Base-by-base conservation (phyloP, 2,797 vertebrate species). In the Centroberyx gerrardi region DNA sequence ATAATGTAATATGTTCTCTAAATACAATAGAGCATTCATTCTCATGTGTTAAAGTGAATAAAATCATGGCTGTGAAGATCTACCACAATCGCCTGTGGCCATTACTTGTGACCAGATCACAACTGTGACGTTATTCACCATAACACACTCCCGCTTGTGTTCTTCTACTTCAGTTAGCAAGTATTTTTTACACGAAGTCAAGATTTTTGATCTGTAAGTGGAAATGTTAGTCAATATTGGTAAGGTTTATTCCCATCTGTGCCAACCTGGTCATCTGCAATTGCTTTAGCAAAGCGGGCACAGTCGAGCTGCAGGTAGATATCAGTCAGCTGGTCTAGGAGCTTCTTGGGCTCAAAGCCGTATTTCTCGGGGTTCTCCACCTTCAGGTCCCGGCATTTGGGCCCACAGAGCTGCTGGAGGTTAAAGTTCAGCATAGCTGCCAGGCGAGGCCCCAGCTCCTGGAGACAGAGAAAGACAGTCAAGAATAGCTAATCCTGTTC, bases 391-490 rank as follows among this genome's bases (percentile, higher is more conserved):
- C 98, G 97, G 93, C 98, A 99, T 79, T 99, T 99, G 2, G 98
- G 98, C 42, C 98, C 98, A 76, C 98, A 99, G 3, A 99, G 93
- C 68, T 99, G 98, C 94, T 99, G 98, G 40, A 99, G 95, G 89
- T 99, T 99, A 87, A 98, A 99, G 92, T 99, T 99, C 85, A 99
- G 87, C 98, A 99, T 99, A 5, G 98, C 98, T 63, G 98, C 98
- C 92, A 99, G 84, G 77, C 98, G 96, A 12, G 98, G 98, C 38
- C 98, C 98, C 17, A 99, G 95, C 72, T 99, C 98, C 98, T 99
- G 84, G 0, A 60, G 74, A 81, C 18, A 72, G 51, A 42, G 31
- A 68, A 3, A 1, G 10, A 2, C 0, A 6, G 22, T 66, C 73
- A n/a, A 75, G 40, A 72, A 73, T 0, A 59, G 18, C 15, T 29